Conservation (phyloP, 2,888 invertebrate genomes). For the Taphrorychus bicolor region DNA sequence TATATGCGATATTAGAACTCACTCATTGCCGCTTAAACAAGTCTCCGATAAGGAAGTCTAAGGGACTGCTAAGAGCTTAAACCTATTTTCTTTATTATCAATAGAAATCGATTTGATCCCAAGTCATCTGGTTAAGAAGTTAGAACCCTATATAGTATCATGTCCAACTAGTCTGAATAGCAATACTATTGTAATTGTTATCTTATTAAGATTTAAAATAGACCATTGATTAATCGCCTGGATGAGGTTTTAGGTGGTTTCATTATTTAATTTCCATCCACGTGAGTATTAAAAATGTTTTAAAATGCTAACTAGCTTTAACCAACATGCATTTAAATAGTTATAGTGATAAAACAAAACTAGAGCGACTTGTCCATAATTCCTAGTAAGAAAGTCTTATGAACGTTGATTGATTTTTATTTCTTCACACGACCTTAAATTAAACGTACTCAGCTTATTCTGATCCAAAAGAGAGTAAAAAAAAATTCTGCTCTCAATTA, state of each 20-base stretch:
- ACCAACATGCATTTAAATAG: background rate
- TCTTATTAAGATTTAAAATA: background rate
- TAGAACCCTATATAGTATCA: background rate
- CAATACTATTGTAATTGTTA: background rate
- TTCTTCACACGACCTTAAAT: too few species aligned
- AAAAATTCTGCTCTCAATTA: too few species aligned
- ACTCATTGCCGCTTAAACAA: too few species aligned
- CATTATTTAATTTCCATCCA: background rate
- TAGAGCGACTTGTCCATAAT: background rate
- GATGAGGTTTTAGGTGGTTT: background rate
- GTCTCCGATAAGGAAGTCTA: too few species aligned
- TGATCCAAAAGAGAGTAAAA: too few species aligned
- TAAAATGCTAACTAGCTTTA: background rate
- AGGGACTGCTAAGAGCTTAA: too few species aligned
- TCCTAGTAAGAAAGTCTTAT: background rate
- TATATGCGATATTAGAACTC: too few species aligned
- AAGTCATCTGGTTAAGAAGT: too few species aligned
- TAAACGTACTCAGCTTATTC: too few species aligned
- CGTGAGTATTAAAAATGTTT: background rate
- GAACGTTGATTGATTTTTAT: background rate
- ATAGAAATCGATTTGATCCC: too few species aligned
- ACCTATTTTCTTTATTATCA: too few species aligned
- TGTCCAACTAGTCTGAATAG: background rate
- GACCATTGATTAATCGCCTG: background rate
- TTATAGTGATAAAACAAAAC: background rate